Conservation (phyloP, 1,140 invertebrate genomes). For the Dolichoris vasculosae region DNA sequence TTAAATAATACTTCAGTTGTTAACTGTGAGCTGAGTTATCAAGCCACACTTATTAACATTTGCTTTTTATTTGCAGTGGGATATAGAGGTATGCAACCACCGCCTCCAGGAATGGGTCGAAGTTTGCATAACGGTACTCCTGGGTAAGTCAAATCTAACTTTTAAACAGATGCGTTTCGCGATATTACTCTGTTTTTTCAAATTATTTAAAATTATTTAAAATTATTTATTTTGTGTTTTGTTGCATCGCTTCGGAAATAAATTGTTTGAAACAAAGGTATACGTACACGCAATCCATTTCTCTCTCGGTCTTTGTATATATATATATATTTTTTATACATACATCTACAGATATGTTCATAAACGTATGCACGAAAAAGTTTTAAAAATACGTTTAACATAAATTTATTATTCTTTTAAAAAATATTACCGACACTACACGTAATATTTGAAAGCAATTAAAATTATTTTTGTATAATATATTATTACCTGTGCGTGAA, state of each 20-base stretch:
- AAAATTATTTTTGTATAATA: not conserved
- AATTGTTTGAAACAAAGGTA: conserved; percentile 43
- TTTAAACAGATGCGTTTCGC: too few relatives aligned
- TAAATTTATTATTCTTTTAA: not conserved
- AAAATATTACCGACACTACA: not conserved
- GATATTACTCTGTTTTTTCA: too few relatives aligned
- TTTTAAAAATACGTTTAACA: not conserved
- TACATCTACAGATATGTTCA: too few relatives aligned
- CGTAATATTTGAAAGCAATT: not conserved
- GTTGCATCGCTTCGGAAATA: too few relatives aligned
- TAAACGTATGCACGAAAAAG: too few relatives aligned
- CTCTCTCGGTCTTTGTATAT: too few relatives aligned
- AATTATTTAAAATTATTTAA: too few relatives aligned
- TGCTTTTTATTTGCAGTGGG: conserved; percentile 58
- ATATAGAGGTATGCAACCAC: conserved; percentile 70
- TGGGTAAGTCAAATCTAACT: conserved; percentile 62
- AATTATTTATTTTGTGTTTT: too few relatives aligned
- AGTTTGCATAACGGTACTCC: conserved; percentile 71
- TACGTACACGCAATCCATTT: too few relatives aligned
- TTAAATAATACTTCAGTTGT: not conserved
- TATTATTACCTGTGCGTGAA: too few relatives aligned
- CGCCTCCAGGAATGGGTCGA: conserved; percentile 69
- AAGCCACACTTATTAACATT: not conserved
- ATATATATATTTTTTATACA: too few relatives aligned
- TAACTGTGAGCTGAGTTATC: not conserved